Conservation (phyloP, 2,888 invertebrate species). For the Leucania comma region DNA sequence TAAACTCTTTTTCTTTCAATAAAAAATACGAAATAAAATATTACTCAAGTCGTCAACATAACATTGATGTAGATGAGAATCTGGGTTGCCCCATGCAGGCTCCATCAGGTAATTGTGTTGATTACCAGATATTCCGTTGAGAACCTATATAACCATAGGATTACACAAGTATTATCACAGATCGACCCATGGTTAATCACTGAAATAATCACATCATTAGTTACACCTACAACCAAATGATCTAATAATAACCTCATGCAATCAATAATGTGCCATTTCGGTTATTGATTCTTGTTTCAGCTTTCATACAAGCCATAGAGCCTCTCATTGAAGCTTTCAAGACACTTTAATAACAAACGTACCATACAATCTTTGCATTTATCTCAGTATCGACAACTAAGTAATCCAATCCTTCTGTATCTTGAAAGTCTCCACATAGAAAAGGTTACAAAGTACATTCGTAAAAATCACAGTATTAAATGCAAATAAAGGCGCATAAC, state of each 20-base stretch:
- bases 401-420: not conserved
- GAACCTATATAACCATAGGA: not conserved
- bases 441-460: not conserved
- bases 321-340: not conserved
- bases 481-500: not conserved
- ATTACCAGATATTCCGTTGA: not conserved
- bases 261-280: not conserved
- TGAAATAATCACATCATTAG: not conserved
- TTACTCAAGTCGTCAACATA: not conserved
- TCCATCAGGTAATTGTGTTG: not conserved
- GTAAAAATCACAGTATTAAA: not conserved
- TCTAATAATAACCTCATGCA: not conserved
- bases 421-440: not conserved
- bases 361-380: no score
- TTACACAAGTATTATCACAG: not conserved
- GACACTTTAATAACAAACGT: not conserved
- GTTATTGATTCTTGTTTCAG: not conserved
- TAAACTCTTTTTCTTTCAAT: no score
- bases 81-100: not conserved
- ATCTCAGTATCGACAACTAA: not conserved
- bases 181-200: not conserved
- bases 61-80: not conserved
- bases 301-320: not conserved
- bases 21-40: no score
- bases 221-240: not conserved